Percentiles rank a stretch among this genome's conserved stretches.
phyloP scores from a whole-genome alignment of 2,113 vertebrate genomes.

The Nothocercus nigrocapillus region DNA sequence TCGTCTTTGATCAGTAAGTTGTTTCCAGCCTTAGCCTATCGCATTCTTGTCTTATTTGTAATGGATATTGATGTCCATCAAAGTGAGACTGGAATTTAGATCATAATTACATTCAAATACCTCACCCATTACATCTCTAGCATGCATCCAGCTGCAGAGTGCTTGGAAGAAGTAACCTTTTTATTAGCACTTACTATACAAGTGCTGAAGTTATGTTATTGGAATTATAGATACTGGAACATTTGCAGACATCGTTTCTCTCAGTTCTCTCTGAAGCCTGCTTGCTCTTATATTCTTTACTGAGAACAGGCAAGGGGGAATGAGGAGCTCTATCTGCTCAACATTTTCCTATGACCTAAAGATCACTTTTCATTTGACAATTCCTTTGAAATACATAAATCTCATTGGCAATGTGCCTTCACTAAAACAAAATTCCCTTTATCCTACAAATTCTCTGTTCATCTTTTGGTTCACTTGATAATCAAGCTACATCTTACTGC shows the following conservation, averaged over 20 bases:
- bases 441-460: background rate
- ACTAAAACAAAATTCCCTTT: background rate
- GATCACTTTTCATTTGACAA: background rate
- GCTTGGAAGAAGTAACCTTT: background rate
- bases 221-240: background rate
- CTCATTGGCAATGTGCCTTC: background rate
- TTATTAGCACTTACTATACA: background rate
- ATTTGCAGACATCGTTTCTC: background rate
- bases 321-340: background rate
- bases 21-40: background rate
- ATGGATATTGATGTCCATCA: background rate
- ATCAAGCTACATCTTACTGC: background rate
- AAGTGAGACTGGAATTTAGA: background rate
- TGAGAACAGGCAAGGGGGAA: background rate
- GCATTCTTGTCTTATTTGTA: background rate
- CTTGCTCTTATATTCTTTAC: background rate
- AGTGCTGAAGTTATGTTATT: background rate
- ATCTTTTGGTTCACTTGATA: background rate
- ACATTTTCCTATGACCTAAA: background rate
- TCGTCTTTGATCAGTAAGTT: background rate
- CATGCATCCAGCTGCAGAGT: background rate
- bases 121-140: background rate
- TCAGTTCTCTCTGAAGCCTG: background rate
- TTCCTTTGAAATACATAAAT: background rate
- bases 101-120: background rate